phyloP scores from a whole-genome alignment of 1,140 invertebrate genomes.

The Drosophila neocordata region DNA sequence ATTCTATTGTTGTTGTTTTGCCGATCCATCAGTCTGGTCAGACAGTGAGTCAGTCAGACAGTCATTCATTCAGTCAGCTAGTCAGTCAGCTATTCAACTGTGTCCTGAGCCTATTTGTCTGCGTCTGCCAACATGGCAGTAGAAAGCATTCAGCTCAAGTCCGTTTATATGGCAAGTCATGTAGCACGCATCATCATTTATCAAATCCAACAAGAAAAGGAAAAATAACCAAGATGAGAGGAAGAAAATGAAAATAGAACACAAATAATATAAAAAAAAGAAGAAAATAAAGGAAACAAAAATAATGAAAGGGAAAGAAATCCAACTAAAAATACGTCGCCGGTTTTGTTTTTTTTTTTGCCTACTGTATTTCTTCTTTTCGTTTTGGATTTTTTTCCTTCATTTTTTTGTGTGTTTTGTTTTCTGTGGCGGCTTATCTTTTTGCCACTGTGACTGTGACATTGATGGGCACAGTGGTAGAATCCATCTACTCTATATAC shows the following conservation, averaged over 20 bases:
- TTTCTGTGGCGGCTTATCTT: constrained; percentile 19
- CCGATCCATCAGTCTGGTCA: constrained; percentile 23
- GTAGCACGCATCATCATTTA: constrained; percentile 76
- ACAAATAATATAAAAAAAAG: constrained; percentile 22
- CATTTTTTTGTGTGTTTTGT: neutral
- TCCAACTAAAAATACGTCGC: constrained; percentile 39
- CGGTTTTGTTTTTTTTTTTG: constrained; percentile 52
- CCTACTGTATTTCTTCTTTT: constrained; percentile 12
- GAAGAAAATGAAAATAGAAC: constrained; percentile 10
- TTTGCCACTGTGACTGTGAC: constrained; percentile 13
- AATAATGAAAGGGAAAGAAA: constrained; percentile 7
- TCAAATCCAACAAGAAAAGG: constrained; percentile 61
- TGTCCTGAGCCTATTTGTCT: constrained; percentile 33
- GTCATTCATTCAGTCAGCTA: constrained; percentile 8
- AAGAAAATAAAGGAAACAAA: constrained; percentile 27
- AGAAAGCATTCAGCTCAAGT: constrained; percentile 7
- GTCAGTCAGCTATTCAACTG: constrained; percentile 20
- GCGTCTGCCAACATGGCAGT: constrained; percentile 16
- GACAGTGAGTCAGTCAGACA: constrained; percentile 32
- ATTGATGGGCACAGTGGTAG: too few relatives aligned
- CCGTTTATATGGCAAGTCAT: constrained; percentile 66
- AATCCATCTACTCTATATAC: too few relatives aligned
- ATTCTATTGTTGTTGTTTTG: neutral
- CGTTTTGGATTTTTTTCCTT: neutral
- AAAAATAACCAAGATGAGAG: constrained; percentile 38